Evolutionary conservation across 2,797 vertebrate species (phyloP).

Genomic region (Gobionotothen gibberifrons): DNA sequence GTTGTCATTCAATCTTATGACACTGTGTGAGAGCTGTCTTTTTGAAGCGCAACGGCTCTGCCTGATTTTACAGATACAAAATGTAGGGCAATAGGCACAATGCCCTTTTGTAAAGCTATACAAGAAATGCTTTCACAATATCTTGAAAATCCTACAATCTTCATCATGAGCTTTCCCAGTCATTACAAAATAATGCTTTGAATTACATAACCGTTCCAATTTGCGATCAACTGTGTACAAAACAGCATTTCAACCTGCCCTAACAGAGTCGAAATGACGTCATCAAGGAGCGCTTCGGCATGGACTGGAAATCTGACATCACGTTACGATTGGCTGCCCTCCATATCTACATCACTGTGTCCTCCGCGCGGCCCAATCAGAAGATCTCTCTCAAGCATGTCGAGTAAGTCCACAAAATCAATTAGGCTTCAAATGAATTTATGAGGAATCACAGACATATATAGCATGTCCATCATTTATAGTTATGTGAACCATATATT

Average conservation of each 20-base stretch:
- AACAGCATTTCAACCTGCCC: slow-evolving; percentile 32
- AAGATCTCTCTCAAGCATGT: slow-evolving; percentile 99
- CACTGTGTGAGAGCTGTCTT: slow-evolving; percentile 25
- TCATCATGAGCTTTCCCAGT: not conserved
- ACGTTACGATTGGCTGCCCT: slow-evolving; percentile 94
- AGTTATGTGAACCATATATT: slow-evolving; percentile 24
- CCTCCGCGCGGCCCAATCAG: slow-evolving; percentile 94
- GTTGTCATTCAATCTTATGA: slow-evolving; percentile 30
- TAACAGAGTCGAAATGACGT: slow-evolving; percentile 97
- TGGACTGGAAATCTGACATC: slow-evolving; percentile 95
- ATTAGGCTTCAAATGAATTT: slow-evolving; percentile 27
- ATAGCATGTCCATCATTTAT: slow-evolving; percentile 31
- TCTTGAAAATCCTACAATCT: slow-evolving; percentile 4
- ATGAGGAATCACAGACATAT: slow-evolving; percentile 34
- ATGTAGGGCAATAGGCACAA: slow-evolving; percentile 5
- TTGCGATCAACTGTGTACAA: slow-evolving; percentile 4
- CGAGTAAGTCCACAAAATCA: slow-evolving; percentile 88
- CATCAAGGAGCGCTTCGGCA: slow-evolving; percentile 95
- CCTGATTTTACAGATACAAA: slow-evolving; percentile 19
- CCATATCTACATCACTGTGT: slow-evolving; percentile 98
- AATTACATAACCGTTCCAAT: not conserved
- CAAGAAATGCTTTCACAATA: slow-evolving; percentile 19
- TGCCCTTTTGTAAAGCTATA: slow-evolving; percentile 9
- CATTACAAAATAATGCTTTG: slow-evolving; percentile 8
- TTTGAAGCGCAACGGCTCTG: slow-evolving; percentile 21